These are phyloP conservation scores for Chelidonichthys spinosus DNA, from an alignment of 2,797 vertebrate species.

Conservation along the genomic window DNA sequence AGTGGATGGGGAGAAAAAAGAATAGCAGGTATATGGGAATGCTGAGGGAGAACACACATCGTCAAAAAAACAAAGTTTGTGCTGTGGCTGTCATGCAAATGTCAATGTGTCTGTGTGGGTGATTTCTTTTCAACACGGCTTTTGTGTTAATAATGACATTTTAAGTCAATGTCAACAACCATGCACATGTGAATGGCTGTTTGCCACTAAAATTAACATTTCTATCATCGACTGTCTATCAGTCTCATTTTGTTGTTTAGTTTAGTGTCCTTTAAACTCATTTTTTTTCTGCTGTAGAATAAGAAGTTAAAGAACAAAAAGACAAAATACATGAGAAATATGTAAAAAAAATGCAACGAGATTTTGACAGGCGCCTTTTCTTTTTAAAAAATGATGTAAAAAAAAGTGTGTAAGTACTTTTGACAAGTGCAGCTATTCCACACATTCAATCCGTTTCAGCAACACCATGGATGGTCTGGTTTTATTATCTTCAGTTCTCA, in stretches of 20 bases:
- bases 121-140: conserved; percentile 25
- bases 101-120: background rate
- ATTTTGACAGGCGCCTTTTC: background rate
- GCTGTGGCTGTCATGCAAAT: conserved; percentile 41
- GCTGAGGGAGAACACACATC: conserved; percentile 42
- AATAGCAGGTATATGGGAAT: conserved; percentile 43
- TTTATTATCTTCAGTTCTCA: background rate
- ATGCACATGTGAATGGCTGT: conserved; percentile 1
- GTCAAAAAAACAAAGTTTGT: conserved; percentile 39
- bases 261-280: background rate
- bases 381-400: too few relatives aligned
- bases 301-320: background rate
- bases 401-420: background rate
- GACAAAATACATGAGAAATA: background rate
- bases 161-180: conserved; percentile 10
- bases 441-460: background rate
- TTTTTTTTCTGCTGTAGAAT: background rate
- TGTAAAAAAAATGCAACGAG: background rate
- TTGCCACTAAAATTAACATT: conserved; percentile 11
- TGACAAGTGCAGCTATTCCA: background rate
- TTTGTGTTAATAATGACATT: conserved; percentile 6
- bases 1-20: conserved; percentile 34
- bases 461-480: background rate
- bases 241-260: background rate
- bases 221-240: background rate